Conservation (phyloP, 2,797 vertebrate genomes). For the Brachyalestes nurse region DNA sequence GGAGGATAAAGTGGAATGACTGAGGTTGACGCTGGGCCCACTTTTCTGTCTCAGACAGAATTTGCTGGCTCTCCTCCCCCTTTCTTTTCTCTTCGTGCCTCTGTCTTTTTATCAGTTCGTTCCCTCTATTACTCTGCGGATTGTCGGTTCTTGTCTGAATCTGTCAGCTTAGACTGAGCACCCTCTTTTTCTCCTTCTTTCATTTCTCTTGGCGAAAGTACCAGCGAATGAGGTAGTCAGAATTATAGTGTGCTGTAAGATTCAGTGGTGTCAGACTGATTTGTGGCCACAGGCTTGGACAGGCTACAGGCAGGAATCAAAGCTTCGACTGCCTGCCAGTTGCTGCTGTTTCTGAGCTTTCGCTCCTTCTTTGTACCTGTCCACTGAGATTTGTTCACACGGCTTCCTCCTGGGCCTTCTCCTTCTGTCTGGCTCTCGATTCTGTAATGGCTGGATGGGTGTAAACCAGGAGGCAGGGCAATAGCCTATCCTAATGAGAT, state of each 20-base stretch:
- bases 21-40: background rate
- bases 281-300: slow-evolving; percentile 44
- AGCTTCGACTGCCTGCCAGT: background rate
- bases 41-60: slow-evolving; percentile 17
- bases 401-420: slow-evolving; percentile 15
- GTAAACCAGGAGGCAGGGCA: slow-evolving; percentile 20
- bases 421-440: background rate
- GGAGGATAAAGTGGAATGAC: slow-evolving; percentile 10
- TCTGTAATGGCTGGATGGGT: slow-evolving; percentile 26
- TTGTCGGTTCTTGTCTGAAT: background rate
- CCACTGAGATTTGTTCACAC: background rate
- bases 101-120: background rate
- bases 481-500: background rate
- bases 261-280: slow-evolving; percentile 38
- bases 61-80: slow-evolving; percentile 57
- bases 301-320: slow-evolving; percentile 11
- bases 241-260: slow-evolving; percentile 55
- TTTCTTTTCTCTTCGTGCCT: slow-evolving; percentile 59
- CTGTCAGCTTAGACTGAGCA: background rate
- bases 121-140: slow-evolving; percentile 23
- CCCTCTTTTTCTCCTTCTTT: slow-evolving; percentile 17
- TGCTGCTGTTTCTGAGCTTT: background rate
- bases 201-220: slow-evolving; percentile 19
- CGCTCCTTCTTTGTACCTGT: slow-evolving; percentile 21
- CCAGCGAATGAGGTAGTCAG: slow-evolving; percentile 60